Base-by-base conservation (phyloP, 2,888 invertebrate species). In the Andrena bicolor region DNA sequence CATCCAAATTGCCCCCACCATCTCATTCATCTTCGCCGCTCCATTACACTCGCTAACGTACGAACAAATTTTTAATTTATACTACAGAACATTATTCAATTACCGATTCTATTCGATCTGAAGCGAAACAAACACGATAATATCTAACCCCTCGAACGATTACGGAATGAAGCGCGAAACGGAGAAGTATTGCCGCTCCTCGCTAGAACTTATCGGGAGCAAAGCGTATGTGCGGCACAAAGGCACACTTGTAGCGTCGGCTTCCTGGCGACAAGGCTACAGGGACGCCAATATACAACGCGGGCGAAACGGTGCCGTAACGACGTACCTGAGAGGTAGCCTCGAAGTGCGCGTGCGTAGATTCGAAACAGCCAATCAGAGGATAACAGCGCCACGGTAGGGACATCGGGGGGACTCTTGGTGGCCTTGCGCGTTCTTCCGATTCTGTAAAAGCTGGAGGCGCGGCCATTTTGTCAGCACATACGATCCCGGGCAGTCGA, bases 401-500 rank as follows among this genome's bases (percentile, higher is more conserved):
- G 80, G 85, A 80, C 88, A 87, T 41, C 73, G 83, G 82, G 84
- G 88, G 88, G 88, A 74, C 87, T 76, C 85, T 66, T 8, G 82
- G 56, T 84, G 75, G 87, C 76, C 76, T 89, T 85, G 89, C 88
- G 90, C 90, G 74, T 86, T 87, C 84, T 83, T 80, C 76, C 78
- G 76, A 77, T 77, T 72, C 73, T 71, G 84, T 83, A 77, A 70
- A 76, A 53, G 78, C 77, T 76, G 82, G 70, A 80, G 63, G 72
- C 48, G 68, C 91, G 91, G 92, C 93, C 93, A 93, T 92, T 93
- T 93, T 92, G 90, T 87, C 82, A 76, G 77, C 75, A 83, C 85
- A 76, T 72, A 85, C 85, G 93, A 91, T 92, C 92, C 92, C 92
- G 92, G 90, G 48, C 87, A 90, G 91, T 91, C 92, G 92, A 92